Percentiles rank a stretch among this genome's conserved stretches.
phyloP scores from a whole-genome alignment of 2,113 vertebrate species.

The Crypturellus undulatus region DNA sequence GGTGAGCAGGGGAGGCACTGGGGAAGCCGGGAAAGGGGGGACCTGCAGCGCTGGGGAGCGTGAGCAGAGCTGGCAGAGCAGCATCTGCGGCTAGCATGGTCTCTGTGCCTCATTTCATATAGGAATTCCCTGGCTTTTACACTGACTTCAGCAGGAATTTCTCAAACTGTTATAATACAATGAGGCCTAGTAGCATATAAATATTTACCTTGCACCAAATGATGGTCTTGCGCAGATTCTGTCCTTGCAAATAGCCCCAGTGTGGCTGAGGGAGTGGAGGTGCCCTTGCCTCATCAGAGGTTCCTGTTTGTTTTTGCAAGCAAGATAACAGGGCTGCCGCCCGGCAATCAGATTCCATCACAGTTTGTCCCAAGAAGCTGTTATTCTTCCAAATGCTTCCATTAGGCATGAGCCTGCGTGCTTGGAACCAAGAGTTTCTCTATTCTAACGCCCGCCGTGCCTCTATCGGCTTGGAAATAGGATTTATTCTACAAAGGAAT shows the following conservation, averaged over 20 bases:
- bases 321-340: background rate
- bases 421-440: background rate
- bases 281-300: fast-evolving
- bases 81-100: background rate
- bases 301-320: background rate
- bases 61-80: background rate
- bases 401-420: background rate
- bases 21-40: background rate
- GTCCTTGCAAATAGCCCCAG: background rate
- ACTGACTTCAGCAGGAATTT: background rate
- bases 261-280: background rate
- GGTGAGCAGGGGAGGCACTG: background rate
- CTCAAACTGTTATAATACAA: background rate
- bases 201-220: background rate
- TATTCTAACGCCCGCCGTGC: fast-evolving
- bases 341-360: fast-evolving
- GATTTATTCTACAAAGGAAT: background rate
- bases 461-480: background rate
- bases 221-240: background rate
- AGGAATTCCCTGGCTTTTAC: fast-evolving
- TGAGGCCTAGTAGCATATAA: background rate
- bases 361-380: background rate
- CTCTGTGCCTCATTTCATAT: background rate
- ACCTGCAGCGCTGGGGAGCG: background rate
- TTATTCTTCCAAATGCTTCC: background rate